Evolutionary conservation across 2,113 vertebrate genomes (phyloP).

Genomic region (Xyliphius kryptos): DNA sequence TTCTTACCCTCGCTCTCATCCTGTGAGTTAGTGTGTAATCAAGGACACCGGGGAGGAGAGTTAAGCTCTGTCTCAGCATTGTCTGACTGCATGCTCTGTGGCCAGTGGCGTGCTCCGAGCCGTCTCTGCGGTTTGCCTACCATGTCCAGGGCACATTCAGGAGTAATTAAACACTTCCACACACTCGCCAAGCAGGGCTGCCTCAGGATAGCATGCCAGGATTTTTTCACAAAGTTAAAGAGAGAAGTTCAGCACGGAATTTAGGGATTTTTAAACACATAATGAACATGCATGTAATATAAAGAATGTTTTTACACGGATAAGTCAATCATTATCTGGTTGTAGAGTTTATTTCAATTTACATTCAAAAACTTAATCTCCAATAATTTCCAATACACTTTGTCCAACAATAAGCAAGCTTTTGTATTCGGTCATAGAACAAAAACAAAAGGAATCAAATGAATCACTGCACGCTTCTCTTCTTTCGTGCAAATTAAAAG

Average conservation of each 20-base stretch:
- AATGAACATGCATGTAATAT: no score
- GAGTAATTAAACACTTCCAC: constrained; percentile 46
- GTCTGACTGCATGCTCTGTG: constrained; percentile 32
- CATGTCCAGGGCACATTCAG: constrained; percentile 40
- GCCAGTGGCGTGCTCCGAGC: constrained; percentile 30
- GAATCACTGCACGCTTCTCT: no score
- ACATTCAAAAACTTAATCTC: no score
- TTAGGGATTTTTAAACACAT: no score
- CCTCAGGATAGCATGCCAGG: constrained; percentile 35
- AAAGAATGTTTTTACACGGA: no score
- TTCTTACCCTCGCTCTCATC: constrained; percentile 29
- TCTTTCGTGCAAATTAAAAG: no score
- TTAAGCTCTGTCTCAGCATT: constrained; percentile 23
- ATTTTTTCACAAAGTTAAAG: constrained; percentile 35
- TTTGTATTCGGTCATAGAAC: no score
- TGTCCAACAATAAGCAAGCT: no score
- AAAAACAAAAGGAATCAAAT: no score
- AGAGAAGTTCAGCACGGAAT: not conserved
- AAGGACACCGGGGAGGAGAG: constrained; percentile 21
- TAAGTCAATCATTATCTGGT: no score
- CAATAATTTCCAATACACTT: no score
- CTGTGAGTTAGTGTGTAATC: constrained; percentile 22
- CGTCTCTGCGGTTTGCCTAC: constrained; percentile 35
- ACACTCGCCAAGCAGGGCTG: constrained; percentile 31
- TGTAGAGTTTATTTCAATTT: no score